Percentiles rank a stretch among this genome's conserved stretches.
phyloP scores from a whole-genome alignment of 2,888 invertebrate genomes.

The Cylindroiulus punctatus region DNA sequence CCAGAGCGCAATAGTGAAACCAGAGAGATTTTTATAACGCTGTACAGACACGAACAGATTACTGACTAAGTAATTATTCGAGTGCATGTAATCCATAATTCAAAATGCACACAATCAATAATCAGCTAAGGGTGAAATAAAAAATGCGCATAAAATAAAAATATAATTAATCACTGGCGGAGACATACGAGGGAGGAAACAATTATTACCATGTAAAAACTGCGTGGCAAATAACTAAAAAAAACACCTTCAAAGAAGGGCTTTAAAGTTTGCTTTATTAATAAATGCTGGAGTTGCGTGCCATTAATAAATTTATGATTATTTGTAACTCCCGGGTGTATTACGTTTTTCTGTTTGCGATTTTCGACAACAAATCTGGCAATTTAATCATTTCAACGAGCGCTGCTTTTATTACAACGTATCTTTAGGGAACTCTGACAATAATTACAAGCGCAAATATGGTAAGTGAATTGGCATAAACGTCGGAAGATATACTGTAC shows the following conservation, averaged over 20 bases:
- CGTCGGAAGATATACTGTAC: too few species aligned
- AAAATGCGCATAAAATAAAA: conserved; percentile 14
- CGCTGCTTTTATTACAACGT: not conserved
- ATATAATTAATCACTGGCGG: conserved; percentile 30
- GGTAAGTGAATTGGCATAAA: too few species aligned
- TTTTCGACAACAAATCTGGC: not conserved
- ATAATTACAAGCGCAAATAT: too few species aligned
- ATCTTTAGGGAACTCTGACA: too few species aligned
- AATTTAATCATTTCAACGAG: not conserved
- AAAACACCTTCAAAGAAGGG: not conserved
- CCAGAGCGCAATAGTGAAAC: conserved; percentile 22
- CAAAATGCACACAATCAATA: conserved; percentile 43
- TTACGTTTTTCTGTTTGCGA: not conserved
- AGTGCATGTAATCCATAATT: conserved; percentile 45
- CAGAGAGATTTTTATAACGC: conserved; percentile 41
- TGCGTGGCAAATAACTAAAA: not conserved
- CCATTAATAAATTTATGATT: conserved; percentile 14
- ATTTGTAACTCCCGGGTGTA: not conserved
- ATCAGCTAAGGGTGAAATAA: conserved; percentile 38
- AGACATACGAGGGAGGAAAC: conserved; percentile 19
- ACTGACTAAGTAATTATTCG: conserved; percentile 47
- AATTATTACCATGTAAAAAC: conserved; percentile 28
- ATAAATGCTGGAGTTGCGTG: not conserved
- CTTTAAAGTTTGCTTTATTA: conserved; percentile 15
- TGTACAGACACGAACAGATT: conserved; percentile 17